Evolutionary conservation across 2,113 vertebrate genomes (phyloP).

Genomic region (Rhabdomys dilectus): DNA sequence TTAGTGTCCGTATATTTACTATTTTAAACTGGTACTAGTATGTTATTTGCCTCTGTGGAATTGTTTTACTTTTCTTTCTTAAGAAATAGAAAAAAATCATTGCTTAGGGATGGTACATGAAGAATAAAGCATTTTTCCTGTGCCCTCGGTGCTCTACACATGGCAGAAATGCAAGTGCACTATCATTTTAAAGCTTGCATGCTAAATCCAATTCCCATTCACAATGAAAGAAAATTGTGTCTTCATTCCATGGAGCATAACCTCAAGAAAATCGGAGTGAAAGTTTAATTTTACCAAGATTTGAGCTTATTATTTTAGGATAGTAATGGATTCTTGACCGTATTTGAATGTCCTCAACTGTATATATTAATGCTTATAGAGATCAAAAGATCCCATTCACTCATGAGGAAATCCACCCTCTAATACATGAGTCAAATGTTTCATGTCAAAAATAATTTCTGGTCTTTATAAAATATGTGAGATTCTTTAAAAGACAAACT

Average conservation of each 20-base stretch:
- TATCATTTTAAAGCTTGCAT: not conserved
- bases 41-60: not conserved
- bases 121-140: not conserved
- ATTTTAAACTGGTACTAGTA: not conserved
- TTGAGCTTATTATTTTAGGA: constrained; percentile 8
- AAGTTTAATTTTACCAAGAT: not conserved
- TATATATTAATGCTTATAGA: not conserved
- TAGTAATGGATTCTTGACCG: constrained; percentile 53
- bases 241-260: not conserved
- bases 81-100: not conserved
- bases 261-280: not conserved
- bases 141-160: not conserved
- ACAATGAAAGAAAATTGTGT: not conserved
- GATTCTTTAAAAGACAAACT: constrained; percentile 5
- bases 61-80: not conserved
- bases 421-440: constrained; percentile 29
- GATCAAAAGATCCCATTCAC: constrained; percentile 33
- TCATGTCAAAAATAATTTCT: constrained; percentile 62
- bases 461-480: not conserved
- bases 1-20: not conserved
- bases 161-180: not conserved
- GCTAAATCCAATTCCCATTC: not conserved
- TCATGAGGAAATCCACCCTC: not conserved
- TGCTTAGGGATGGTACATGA: not conserved
- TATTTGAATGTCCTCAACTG: constrained; percentile 14